Base-by-base conservation (phyloP, 2,797 vertebrate species). In the Catharus ustulatus region DNA sequence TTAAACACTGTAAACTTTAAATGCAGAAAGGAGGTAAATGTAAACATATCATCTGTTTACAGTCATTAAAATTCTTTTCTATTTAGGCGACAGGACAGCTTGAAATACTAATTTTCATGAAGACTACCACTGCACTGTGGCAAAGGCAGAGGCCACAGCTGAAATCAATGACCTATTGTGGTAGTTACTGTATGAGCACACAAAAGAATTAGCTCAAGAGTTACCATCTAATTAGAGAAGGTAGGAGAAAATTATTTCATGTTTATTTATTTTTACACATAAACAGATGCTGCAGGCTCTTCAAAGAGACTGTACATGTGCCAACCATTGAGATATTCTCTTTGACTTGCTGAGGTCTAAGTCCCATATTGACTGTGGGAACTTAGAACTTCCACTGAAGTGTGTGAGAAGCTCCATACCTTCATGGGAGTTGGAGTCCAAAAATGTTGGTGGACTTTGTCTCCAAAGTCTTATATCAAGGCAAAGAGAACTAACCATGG, bases 51-150 rank as follows among this genome's bases (percentile, higher is more conserved):
- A 55, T 83, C 38, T 77, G 9, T 76, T 93, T 45, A 72, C 15
- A 49, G 30, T 75, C n/a, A 72, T 78, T 79, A 74, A 55, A 89
- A 84, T 88, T 88, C 9, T 84, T 86, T 81, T 75, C 66, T 32
- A 24, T 72, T 86, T 91, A 34, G 54, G 20, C 24, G 38, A 48
- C 67, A 87, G 15, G n/a, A 79, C 57, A 57, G 14, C 23, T 49
- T 85, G 64, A 93, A 84, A 85, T 61, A 61, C 10, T 74, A 1
- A 55, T 92, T 94, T 93, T 76, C 81, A 21, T 48, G 11, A 79
- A 66, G 61, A 29, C 22, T 66, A 22, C 27, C 3, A 0, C 29
- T 0, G 0, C 1, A 5, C 27, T 61, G 12, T 38, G 52, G 19
- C 54, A 88, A 43, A 77, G 69, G 21, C 24, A 51, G 66, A 84